Percentiles rank a stretch among this genome's conserved stretches.
Evolutionary conservation across 2,888 invertebrate genomes (phyloP).

Genomic region (Phyllotreta striolata): DNA sequence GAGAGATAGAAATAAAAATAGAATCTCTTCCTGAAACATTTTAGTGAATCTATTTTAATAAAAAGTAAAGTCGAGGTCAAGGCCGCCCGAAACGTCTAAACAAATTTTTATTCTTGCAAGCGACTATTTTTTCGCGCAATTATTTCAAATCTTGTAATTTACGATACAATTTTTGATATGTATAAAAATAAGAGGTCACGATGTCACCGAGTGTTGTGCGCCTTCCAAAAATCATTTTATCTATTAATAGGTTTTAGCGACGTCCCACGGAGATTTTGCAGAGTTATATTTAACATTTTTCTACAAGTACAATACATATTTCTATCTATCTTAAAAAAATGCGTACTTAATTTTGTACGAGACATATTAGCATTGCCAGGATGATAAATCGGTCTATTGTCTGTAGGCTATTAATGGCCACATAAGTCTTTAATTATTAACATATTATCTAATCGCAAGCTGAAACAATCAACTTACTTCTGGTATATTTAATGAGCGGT

Average conservation of each 20-base stretch:
- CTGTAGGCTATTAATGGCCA: no score
- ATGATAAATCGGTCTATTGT: no score
- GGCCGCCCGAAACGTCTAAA: background rate
- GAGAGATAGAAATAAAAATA: no score
- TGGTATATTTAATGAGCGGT: slow-evolving; percentile 50
- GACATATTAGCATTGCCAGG: background rate
- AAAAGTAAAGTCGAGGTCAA: no score
- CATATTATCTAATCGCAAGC: background rate
- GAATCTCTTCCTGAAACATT: no score
- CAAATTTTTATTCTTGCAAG: background rate
- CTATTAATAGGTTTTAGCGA: slow-evolving; percentile 33
- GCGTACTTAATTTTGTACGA: background rate
- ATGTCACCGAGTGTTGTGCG: slow-evolving; percentile 34
- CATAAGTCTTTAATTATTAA: background rate
- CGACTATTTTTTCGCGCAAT: no score
- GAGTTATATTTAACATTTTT: slow-evolving; percentile 39
- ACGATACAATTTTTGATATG: slow-evolving; percentile 20
- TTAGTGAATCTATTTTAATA: no score
- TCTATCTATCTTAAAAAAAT: slow-evolving; percentile 5
- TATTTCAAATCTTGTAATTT: slow-evolving; percentile 19
- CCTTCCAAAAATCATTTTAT: slow-evolving; percentile 32
- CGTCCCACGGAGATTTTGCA: slow-evolving; percentile 31
- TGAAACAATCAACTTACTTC: slow-evolving; percentile 48
- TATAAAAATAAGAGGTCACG: slow-evolving; percentile 33
- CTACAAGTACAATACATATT: slow-evolving; percentile 35